Conservation (phyloP, 2,797 vertebrate species). For the Ibycter americanus region DNA sequence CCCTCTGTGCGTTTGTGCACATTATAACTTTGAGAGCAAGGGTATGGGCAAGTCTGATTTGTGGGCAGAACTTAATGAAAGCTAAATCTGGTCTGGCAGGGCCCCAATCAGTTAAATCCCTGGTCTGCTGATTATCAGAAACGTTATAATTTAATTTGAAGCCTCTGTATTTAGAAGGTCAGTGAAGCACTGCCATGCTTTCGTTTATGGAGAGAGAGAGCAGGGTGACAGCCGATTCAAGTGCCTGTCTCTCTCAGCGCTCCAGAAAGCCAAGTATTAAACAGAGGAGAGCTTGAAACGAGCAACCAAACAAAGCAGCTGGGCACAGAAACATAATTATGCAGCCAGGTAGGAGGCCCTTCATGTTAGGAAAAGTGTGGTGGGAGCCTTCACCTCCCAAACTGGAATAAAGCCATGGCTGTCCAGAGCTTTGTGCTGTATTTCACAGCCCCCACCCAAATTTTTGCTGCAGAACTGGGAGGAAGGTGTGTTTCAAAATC, state of each 20-base stretch:
- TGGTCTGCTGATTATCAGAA: conserved; percentile 65
- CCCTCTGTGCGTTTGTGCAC: not conserved
- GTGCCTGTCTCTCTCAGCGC: not conserved
- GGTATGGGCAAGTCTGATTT: conserved; percentile 37
- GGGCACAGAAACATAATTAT: not conserved
- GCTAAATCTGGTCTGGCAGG: conserved; percentile 49
- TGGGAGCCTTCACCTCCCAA: not conserved
- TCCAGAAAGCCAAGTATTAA: not conserved
- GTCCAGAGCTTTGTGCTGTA: not conserved
- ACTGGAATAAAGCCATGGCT: not conserved
- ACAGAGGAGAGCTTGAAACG: not conserved
- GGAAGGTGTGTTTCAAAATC: not conserved
- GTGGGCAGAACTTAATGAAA: conserved; percentile 60
- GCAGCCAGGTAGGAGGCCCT: not conserved
- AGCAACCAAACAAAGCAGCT: not conserved
- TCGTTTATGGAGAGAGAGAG: not conserved
- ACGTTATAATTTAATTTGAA: conserved; percentile 70
- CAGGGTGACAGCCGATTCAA: not conserved
- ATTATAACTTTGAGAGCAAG: not conserved
- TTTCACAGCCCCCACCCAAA: not conserved
- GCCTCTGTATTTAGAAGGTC: conserved; percentile 49
- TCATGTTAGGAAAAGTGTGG: not conserved
- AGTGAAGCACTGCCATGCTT: conserved; percentile 4
- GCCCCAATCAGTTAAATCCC: conserved; percentile 66
- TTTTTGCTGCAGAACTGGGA: not conserved